Base-by-base conservation (phyloP, 2,113 vertebrate species). In the Tychaedon coryphoeus region DNA sequence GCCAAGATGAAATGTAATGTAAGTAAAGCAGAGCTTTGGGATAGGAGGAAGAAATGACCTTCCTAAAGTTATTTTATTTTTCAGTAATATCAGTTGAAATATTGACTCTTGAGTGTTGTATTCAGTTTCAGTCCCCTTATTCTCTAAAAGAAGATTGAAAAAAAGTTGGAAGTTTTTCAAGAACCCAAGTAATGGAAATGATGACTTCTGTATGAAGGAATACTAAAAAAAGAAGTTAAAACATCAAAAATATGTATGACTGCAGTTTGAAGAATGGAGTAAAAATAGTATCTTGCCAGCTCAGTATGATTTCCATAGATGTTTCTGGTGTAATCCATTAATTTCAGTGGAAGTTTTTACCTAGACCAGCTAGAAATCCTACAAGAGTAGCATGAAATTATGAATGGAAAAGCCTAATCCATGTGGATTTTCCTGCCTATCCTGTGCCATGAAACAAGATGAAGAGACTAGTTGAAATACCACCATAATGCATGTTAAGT, bases 181-280 rank as follows among this genome's bases (percentile, higher is more conserved):
- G 51, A 74, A 47, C 5, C 1, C 5, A 24, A 31, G 6, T 40
- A 29, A 48, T 69, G 33, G 29, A 69, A 78, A 26, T 48, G 0
- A 40, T 51, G 11, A 58, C 19, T 66, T 66, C 10, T 74, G 1
- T 20, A 18, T 71, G 38, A 83, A 65, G 17, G 20, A 53, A 47
- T 75, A 22, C 22, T 20, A 12, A 67, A 48, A 77, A 67, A 8
- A 5, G 24, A 66, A 4, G 1, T 12, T 9, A 4, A 34, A 72
- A 20, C n/a, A 42, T n/a, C 31, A 25, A 22, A 22, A 42, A 1
- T 58, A 38, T 0, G 0, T 62, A 15, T 1, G 2, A 42, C 26
- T 64, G 36, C 36, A 51, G 18, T 82, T 75, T 45, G 57, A 71
- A 74, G 50, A 45, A 36, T 19, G 15, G 26, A 81, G 11, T 66